Evolutionary conservation across 2,888 invertebrate genomes (phyloP), one percentile per base, ranked within the genome.

Genomic region (Sisyra terminalis): DNA sequence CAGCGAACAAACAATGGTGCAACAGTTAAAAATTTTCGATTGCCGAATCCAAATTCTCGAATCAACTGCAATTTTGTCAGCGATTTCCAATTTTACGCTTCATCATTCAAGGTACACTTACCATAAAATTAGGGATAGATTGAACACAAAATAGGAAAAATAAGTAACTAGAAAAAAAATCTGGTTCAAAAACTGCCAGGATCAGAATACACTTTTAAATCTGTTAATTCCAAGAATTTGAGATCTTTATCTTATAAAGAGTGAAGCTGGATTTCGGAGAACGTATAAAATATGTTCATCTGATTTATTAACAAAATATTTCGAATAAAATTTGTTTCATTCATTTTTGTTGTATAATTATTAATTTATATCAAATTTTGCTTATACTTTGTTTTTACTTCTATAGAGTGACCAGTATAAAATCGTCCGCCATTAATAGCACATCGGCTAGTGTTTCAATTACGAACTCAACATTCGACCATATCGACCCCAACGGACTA

Each of bases 61-160:
- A 46, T 62, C 67, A 2, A 69, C 67, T 50, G 78, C 80, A 16
- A 60, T 82, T 45, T 67, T 66, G 48, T 75, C 76, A 18, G 78
- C 73, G 40, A 67, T 78, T 44, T 68, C 64, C 34, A 75, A 74
- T 53, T 64, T 82, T 44, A 73, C 73, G 51, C 69, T 82, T 54
- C 69, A 71, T 53, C 64, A 73, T 57, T 73, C 76, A 46, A 73
- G 66, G 79, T 79, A 55, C 57, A 8, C 24, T 5, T 24, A 5
- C 24, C 24, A 24, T n/a, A n/a, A n/a, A n/a, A n/a, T n/a, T n/a
- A n/a, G n/a, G n/a, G n/a, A n/a, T n/a, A n/a, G n/a, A n/a, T n/a
- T n/a, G n/a, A n/a, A n/a, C n/a, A n/a, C n/a, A n/a, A n/a, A n/a
- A n/a, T n/a, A n/a, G n/a, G n/a, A n/a, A n/a, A n/a, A n/a, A n/a